Base-by-base conservation (phyloP, 2,888 invertebrate species). In the Tryphoninae sp. region DNA sequence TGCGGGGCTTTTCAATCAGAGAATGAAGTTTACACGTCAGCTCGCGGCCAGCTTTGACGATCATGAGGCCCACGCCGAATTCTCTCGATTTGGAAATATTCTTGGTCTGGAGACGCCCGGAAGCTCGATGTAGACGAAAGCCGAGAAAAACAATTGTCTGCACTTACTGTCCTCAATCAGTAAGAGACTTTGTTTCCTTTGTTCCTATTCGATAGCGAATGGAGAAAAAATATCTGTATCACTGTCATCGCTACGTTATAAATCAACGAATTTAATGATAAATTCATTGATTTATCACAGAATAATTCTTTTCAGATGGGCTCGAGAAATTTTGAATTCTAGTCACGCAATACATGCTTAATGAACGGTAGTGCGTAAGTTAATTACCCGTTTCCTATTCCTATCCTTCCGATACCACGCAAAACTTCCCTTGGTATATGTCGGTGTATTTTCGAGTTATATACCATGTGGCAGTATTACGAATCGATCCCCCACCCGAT, bases 1-100 rank as follows among this genome's bases (percentile, higher is more conserved):
- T 88, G 89, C 88, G 86, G 87, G 89, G 89, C 88, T 90, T 90
- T 91, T 90, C 90, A 90, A 91, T 91, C 91, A 90, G 89, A 87
- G 80, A 6, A 86, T 80, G 83, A 84, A 89, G 89, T 91, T 91
- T 91, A 89, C 90, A 89, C 89, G 89, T 90, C 90, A 90, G 90
- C 89, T 89, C 86, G 89, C 89, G 89, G 89, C 88, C 86, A 85
- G 83, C 61, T 49, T 59, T 64, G 45, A 64, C 53, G 55, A 55
- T 69, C 69, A 42, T 16, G 45, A 69, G 68, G 51, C 72, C 72
- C 68, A 11, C 68, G 45, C 40, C 53, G 77, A 80, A 68, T 55
- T 76, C 53, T 72, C 75, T 67, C 77, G 67, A 71, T 80, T 76
- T 84, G 81, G 69, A 78, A 61, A 78, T 77, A 45, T 75, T 65